phyloP scores from a whole-genome alignment of 2,113 vertebrate species.

The Cyprinodon brontotheroides region DNA sequence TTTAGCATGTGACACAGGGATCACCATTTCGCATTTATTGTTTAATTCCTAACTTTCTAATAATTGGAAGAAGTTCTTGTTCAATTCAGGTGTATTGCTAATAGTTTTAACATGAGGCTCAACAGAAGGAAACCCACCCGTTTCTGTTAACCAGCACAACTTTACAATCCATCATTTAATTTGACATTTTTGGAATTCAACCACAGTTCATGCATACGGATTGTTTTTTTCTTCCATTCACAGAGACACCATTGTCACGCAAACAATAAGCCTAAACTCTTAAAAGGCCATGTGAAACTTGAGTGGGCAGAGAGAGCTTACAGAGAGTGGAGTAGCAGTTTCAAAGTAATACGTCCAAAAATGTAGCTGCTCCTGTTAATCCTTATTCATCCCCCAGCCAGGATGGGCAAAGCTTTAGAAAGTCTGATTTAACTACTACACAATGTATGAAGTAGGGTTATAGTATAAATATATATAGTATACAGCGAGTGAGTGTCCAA shows the following conservation, averaged over 20 bases:
- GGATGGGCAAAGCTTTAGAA: not conserved
- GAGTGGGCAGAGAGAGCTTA: slow-evolving; percentile 37
- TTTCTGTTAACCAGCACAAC: not conserved
- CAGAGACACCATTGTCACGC: slow-evolving; percentile 64
- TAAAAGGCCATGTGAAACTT: slow-evolving; percentile 55
- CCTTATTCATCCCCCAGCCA: not conserved
- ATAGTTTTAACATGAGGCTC: not conserved
- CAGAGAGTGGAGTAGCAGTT: not conserved
- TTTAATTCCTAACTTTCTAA: slow-evolving; percentile 36
- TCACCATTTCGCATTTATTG: not conserved
- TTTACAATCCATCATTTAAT: slow-evolving; percentile 11
- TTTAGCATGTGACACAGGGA: not conserved
- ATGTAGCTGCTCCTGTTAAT: not conserved
- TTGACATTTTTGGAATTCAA: slow-evolving; percentile 61
- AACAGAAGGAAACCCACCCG: not conserved
- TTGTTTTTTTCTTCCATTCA: slow-evolving; percentile 37
- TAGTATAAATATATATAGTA: too few relatives aligned
- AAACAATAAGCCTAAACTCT: slow-evolving; percentile 63
- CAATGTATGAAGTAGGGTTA: not conserved
- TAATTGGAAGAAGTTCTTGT: not conserved
- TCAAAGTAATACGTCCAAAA: slow-evolving; percentile 5
- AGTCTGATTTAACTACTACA: not conserved
- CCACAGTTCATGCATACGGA: slow-evolving; percentile 22
- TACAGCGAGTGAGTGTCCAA: too few relatives aligned
- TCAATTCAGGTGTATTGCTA: not conserved